Evolutionary conservation across 2,888 invertebrate species (phyloP).

Genomic region (Dynastes hyllus): DNA sequence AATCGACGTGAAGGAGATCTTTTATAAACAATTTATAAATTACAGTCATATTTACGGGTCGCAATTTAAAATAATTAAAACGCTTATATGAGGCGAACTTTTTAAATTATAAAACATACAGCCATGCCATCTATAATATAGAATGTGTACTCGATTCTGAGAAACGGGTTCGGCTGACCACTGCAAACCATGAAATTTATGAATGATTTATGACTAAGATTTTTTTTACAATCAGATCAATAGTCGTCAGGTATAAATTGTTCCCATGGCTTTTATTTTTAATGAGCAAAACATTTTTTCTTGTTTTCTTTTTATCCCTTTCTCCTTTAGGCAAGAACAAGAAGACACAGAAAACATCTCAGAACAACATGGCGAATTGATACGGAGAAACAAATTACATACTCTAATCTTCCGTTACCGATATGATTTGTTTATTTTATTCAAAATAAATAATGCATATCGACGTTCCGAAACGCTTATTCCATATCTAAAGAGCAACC

Average conservation of each 20-base stretch:
- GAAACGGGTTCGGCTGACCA: slow-evolving; percentile 39
- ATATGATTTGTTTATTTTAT: too few relatives aligned
- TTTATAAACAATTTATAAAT: slow-evolving; percentile 49
- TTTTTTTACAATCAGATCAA: slow-evolving; percentile 42
- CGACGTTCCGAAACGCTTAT: too few relatives aligned
- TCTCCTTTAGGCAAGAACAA: background rate
- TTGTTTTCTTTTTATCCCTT: background rate
- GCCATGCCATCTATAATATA: slow-evolving; percentile 43
- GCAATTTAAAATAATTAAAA: slow-evolving; percentile 51
- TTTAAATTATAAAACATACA: slow-evolving; percentile 25
- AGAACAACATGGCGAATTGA: too few relatives aligned
- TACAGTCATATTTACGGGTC: slow-evolving; percentile 35
- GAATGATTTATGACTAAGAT: slow-evolving; percentile 48
- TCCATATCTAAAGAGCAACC: too few relatives aligned
- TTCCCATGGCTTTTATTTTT: slow-evolving; percentile 45
- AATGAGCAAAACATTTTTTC: slow-evolving; percentile 22
- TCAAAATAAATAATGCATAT: background rate
- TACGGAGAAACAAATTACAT: background rate
- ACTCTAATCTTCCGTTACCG: too few relatives aligned
- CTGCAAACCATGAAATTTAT: slow-evolving; percentile 50
- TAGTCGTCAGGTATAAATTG: slow-evolving; percentile 47
- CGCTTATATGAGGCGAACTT: slow-evolving; percentile 7
- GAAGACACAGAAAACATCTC: background rate
- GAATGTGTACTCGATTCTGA: slow-evolving; percentile 30
- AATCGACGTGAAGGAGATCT: background rate